Evolutionary conservation across 2,113 vertebrate genomes (phyloP).

Genomic region (Dromiciops gliroides): DNA sequence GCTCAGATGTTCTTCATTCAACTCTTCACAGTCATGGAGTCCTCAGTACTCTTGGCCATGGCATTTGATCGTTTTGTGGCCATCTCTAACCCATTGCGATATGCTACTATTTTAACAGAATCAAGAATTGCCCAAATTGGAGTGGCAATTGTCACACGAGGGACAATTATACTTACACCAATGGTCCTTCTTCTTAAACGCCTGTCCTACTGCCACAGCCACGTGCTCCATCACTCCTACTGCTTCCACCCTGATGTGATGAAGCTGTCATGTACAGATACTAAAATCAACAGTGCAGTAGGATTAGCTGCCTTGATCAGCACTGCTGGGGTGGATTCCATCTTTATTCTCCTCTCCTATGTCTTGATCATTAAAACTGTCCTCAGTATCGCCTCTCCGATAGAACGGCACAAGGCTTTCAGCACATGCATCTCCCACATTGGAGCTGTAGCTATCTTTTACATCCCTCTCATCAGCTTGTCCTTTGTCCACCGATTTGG

Average conservation of each 20-base stretch:
- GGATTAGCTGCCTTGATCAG: conserved; percentile 67
- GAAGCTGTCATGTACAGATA: conserved; percentile 70
- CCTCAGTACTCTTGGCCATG: conserved; percentile 71
- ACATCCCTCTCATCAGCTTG: conserved; percentile 73
- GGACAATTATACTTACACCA: conserved; percentile 43
- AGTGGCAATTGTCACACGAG: conserved; percentile 55
- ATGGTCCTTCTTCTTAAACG: conserved; percentile 56
- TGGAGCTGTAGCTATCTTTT: conserved; percentile 71
- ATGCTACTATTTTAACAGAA: conserved; percentile 69
- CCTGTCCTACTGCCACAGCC: conserved; percentile 60
- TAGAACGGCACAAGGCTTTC: conserved; percentile 65
- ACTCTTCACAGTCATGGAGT: conserved; percentile 71
- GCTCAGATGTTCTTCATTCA: conserved; percentile 80
- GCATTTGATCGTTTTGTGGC: conserved; percentile 75
- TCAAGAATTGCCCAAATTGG: conserved; percentile 67
- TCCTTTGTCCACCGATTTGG: conserved; percentile 73
- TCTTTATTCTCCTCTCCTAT: conserved; percentile 73
- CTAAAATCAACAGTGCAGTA: conserved; percentile 61
- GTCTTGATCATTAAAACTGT: conserved; percentile 68
- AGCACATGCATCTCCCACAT: conserved; percentile 71
- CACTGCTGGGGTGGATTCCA: conserved; percentile 62
- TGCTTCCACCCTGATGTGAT: conserved; percentile 70
- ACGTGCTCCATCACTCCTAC: conserved; percentile 63
- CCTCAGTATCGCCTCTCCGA: conserved; percentile 66
- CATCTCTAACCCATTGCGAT: conserved; percentile 73